Evolutionary conservation across 1,140 invertebrate genomes (phyloP).

Genomic region (Cydia splendana): DNA sequence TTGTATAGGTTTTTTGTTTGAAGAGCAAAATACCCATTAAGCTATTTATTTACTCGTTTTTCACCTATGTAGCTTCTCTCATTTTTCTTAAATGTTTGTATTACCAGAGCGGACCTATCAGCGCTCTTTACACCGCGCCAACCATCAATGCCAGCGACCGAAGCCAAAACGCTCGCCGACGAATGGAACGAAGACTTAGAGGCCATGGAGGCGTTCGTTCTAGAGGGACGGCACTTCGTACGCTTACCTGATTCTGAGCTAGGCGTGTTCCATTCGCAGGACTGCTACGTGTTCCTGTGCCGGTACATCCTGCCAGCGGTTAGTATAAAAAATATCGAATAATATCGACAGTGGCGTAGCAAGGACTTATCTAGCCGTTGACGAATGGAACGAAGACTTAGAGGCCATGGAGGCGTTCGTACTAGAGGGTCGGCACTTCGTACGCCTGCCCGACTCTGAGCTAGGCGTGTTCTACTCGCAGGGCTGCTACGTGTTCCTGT

Average conservation of each 20-base stretch:
- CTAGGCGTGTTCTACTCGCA: constrained; percentile 95
- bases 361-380: constrained; percentile 47
- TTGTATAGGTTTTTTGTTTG: too few species aligned
- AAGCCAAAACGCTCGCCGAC: constrained; percentile 94
- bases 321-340: neutral
- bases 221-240: constrained; percentile 98
- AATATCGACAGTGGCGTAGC: too few species aligned
- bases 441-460: constrained; percentile 96
- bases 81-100: constrained; percentile 19
- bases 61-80: too few species aligned
- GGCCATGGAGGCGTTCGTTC: constrained; percentile 98
- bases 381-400: constrained; percentile 97
- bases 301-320: constrained; percentile 93
- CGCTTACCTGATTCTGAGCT: constrained; percentile 96
- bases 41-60: too few species aligned
- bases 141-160: constrained; percentile 89
- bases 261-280: constrained; percentile 95
- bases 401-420: constrained; percentile 99
- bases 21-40: too few species aligned
- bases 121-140: constrained; percentile 98
- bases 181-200: constrained; percentile 98
- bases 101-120: constrained; percentile 89
- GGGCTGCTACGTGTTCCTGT: constrained; percentile 99
- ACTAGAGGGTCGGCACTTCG: constrained; percentile 97
- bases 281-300: constrained; percentile 99